These are phyloP conservation scores for Pseudomyrmex pallidus DNA, from an alignment of 1,140 invertebrate genomes.

Conservation along the genomic window DNA sequence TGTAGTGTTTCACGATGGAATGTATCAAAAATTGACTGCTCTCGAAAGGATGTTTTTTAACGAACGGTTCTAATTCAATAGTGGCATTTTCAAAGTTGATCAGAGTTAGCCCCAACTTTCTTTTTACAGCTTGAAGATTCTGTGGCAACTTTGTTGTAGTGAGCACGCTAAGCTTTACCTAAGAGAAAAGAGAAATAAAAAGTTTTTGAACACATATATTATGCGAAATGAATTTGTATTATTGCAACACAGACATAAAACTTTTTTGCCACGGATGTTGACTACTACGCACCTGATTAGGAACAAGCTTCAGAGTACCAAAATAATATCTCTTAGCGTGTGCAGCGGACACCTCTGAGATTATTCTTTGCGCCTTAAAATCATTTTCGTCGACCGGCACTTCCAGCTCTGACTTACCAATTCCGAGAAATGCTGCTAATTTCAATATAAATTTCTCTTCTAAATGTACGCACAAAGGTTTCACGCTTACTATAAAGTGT, in stretches of 20 bases:
- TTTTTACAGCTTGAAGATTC: conserved; percentile 92
- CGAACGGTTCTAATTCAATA: conserved; percentile 95
- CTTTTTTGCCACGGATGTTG: background rate
- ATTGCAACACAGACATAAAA: background rate
- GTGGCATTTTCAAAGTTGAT: conserved; percentile 98
- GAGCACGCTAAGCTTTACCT: conserved; percentile 93
- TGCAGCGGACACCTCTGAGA: conserved; percentile 92
- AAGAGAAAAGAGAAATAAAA: conserved; percentile 58
- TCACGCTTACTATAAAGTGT: conserved; percentile 92
- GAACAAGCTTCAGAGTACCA: conserved; percentile 92
- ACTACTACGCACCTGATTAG: conserved; percentile 87
- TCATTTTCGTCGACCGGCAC: conserved; percentile 89
- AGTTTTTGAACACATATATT: conserved; percentile 15
- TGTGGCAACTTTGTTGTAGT: conserved; percentile 92
- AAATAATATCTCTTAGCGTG: conserved; percentile 96
- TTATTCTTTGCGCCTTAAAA: conserved; percentile 90
- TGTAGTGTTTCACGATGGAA: conserved; percentile 92
- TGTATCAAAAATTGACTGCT: conserved; percentile 92
- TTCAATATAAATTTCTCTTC: conserved; percentile 96
- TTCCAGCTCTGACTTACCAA: conserved; percentile 80
- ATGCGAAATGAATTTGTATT: background rate
- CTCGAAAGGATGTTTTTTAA: conserved; percentile 94
- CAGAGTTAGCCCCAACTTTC: conserved; percentile 93
- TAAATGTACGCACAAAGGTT: conserved; percentile 93
- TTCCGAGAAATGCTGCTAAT: conserved; percentile 90